These are phyloP conservation scores for Zaprionus gabonicus DNA, from an alignment of 1,140 invertebrate species.

Conservation along the genomic window DNA sequence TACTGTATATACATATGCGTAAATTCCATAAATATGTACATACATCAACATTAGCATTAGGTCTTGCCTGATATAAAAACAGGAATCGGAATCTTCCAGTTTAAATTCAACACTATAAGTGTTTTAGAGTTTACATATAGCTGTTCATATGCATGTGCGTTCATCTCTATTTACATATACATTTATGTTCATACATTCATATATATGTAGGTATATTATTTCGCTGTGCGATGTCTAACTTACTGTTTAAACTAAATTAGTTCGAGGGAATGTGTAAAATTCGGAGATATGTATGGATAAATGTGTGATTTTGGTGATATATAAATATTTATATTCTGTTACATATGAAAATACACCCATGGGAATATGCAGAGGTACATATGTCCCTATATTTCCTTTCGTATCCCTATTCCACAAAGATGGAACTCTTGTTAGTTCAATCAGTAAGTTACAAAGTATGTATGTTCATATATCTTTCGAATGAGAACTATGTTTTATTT, in stretches of 20 bases:
- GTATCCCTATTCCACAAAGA: background rate
- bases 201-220: background rate
- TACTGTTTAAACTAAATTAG: too few species aligned
- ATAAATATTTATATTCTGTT: background rate
- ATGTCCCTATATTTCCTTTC: background rate
- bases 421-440: background rate
- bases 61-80: background rate
- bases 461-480: slow-evolving; percentile 20
- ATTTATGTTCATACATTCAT: background rate
- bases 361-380: background rate
- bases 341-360: background rate
- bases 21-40: background rate
- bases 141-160: background rate
- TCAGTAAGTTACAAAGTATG: background rate
- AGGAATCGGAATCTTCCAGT: slow-evolving; percentile 22
- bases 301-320: too few species aligned
- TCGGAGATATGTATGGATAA: too few species aligned
- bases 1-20: background rate
- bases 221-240: background rate
- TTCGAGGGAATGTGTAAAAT: too few species aligned
- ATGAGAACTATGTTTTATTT: slow-evolving; percentile 21
- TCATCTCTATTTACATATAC: background rate
- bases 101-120: slow-evolving; percentile 34
- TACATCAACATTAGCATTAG: background rate
- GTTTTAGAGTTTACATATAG: slow-evolving; percentile 4